Evolutionary conservation across 2,113 vertebrate genomes (phyloP).

Genomic region (Megaleporinus macrocephalus): DNA sequence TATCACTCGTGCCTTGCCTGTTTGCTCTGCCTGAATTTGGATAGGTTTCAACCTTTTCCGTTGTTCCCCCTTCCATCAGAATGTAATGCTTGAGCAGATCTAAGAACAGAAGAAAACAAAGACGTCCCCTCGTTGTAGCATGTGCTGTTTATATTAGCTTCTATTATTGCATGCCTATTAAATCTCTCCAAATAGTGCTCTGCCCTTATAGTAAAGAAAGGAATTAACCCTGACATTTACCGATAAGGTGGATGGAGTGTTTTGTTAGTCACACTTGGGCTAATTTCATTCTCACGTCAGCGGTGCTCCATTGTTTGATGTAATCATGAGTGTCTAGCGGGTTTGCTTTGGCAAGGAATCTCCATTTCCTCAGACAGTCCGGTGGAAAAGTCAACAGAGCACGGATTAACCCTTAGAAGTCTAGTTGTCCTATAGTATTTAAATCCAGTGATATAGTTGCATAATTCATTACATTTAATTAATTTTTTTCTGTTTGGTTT

Average conservation of each 20-base stretch:
- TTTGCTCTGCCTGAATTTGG: conserved; percentile 28
- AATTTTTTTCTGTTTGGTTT: no score
- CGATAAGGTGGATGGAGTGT: conserved; percentile 4
- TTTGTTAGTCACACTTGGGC: background rate
- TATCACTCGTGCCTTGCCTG: conserved; percentile 4
- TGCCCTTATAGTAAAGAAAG: background rate
- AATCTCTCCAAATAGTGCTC: background rate
- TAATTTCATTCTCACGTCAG: conserved; percentile 30
- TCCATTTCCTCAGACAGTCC: conserved; percentile 57
- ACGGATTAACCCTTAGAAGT: conserved; percentile 58
- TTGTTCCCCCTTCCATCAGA: conserved; percentile 1
- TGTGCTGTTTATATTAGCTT: background rate
- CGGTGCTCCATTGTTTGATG: conserved; percentile 58
- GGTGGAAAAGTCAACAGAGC: conserved; percentile 51
- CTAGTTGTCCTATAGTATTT: background rate
- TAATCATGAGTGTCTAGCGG: conserved; percentile 45
- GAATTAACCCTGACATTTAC: background rate
- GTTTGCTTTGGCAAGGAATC: conserved; percentile 64
- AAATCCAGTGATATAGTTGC: no score
- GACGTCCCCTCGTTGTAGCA: background rate
- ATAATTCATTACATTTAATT: no score
- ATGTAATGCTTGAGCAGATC: conserved; percentile 33
- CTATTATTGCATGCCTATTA: background rate
- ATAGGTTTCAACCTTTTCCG: conserved; percentile 25
- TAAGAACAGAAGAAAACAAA: conserved; percentile 25